Conservation (phyloP, 2,888 invertebrate species). For the Peribatodes rhomboidaria region DNA sequence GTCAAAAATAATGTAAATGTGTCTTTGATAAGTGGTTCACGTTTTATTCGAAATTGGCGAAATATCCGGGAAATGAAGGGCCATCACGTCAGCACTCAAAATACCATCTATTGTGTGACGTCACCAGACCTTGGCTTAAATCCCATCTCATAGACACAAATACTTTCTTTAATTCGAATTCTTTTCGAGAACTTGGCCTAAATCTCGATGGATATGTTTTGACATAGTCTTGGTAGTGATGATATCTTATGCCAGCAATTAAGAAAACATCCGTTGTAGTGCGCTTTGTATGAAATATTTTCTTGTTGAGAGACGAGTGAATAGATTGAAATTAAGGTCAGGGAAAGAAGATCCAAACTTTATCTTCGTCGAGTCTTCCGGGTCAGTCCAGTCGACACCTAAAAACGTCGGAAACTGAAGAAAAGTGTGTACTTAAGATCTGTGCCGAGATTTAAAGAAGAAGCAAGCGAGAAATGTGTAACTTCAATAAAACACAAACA, state of each 20-base stretch:
- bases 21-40: too few relatives aligned
- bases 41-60: slow-evolving; percentile 1
- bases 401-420: not conserved
- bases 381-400: not conserved
- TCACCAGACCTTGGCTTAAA: slow-evolving; percentile 35
- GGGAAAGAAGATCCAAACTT: not conserved
- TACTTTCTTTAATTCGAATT: slow-evolving; percentile 36
- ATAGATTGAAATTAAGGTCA: slow-evolving; percentile 21
- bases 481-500: slow-evolving; percentile 12
- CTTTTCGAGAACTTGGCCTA: slow-evolving; percentile 37
- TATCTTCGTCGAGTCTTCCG: not conserved
- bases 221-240: slow-evolving; percentile 28
- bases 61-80: slow-evolving; percentile 27
- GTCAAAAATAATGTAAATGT: too few relatives aligned
- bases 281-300: slow-evolving; percentile 24
- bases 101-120: slow-evolving; percentile 34
- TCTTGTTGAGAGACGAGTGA: slow-evolving; percentile 11
- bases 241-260: slow-evolving; percentile 38
- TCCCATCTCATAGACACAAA: slow-evolving; percentile 29
- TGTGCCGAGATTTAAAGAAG: not conserved
- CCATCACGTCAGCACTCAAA: slow-evolving; percentile 27
- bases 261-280: slow-evolving; percentile 34
- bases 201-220: slow-evolving; percentile 35
- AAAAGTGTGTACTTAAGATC: not conserved
- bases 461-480: not conserved